Base-by-base conservation (phyloP, 2,797 vertebrate species). In the Catharus ustulatus region DNA sequence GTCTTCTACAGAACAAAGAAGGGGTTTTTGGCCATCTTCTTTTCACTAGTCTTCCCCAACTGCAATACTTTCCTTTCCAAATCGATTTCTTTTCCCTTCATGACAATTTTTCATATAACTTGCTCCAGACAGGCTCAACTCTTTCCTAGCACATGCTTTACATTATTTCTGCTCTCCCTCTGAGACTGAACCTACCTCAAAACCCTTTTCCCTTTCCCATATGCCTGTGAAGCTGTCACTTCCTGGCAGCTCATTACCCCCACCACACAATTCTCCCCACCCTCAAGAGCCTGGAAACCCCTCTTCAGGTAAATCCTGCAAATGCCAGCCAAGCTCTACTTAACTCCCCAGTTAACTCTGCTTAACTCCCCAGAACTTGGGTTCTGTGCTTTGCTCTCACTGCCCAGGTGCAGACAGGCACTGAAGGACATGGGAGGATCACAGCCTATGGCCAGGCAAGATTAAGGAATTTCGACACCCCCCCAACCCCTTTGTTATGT, bases 361-460 rank as follows among this genome's bases (percentile, higher is more conserved):
- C 30, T 52, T 27, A 61, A 38, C 18, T 52, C 42, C 29, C 34
- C 59, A 59, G 29, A 68, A 15, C 18, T 9, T 57, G 29, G 4
- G 10, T 27, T 76, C 46, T 40, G 43, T 38, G 55, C 18, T 38
- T 43, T 76, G 67, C 24, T 76, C 22, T 19, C 46, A 5, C 22
- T 57, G 36, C 6, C 61, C n/a, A 49, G 27, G 20, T 26, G 49
- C 29, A 46, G 42, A 42, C 0, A 0, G 16, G 34, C 52, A 42
- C 58, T 67, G 52, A 55, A 78, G 19, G 40, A 62, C 18, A 17
- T 46, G 46, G 55, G n/a, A 76, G 42, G 69, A 82, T 21, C 48
- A 52, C 36, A 71, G 6, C 9, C 49, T 16, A 4, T 42, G 17
- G 40, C 51, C 52, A 48, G 40, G 43, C 18, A 55, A 34, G 55